Evolutionary conservation across 2,797 vertebrate species (phyloP).

Genomic region (Crypturellus tataupa): DNA sequence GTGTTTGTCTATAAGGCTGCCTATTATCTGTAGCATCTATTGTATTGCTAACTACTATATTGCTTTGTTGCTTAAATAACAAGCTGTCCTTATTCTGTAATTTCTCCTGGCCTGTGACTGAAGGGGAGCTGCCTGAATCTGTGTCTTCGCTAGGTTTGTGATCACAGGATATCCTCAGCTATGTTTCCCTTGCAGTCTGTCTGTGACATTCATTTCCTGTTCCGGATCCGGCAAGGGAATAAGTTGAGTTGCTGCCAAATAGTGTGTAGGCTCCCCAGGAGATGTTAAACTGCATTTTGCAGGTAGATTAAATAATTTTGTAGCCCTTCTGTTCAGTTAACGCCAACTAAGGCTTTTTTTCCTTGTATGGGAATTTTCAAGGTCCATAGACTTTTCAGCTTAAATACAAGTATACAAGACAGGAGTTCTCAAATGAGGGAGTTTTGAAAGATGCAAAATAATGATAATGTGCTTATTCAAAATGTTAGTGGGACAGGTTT

Average conservation of each 20-base stretch:
- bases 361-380: not conserved
- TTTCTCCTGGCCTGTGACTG: not conserved
- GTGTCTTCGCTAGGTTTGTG: not conserved
- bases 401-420: not conserved
- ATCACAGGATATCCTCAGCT: not conserved
- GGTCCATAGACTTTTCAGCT: not conserved
- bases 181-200: not conserved
- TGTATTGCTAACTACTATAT: not conserved
- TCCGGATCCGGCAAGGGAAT: not conserved
- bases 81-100: not conserved
- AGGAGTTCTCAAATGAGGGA: not conserved
- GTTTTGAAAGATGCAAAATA: not conserved
- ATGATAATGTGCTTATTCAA: not conserved
- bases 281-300: not conserved
- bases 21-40: not conserved
- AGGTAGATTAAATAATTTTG: not conserved
- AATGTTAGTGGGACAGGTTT: not conserved
- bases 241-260: not conserved
- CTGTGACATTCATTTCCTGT: constrained; percentile 3
- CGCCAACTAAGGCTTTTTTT: not conserved
- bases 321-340: not conserved
- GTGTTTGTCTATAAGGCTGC: not conserved
- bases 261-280: not conserved
- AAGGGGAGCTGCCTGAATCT: not conserved
- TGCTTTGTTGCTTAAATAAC: not conserved